Base-by-base conservation (phyloP, 1,140 invertebrate genomes). In the Probaryconus sp. region DNA sequence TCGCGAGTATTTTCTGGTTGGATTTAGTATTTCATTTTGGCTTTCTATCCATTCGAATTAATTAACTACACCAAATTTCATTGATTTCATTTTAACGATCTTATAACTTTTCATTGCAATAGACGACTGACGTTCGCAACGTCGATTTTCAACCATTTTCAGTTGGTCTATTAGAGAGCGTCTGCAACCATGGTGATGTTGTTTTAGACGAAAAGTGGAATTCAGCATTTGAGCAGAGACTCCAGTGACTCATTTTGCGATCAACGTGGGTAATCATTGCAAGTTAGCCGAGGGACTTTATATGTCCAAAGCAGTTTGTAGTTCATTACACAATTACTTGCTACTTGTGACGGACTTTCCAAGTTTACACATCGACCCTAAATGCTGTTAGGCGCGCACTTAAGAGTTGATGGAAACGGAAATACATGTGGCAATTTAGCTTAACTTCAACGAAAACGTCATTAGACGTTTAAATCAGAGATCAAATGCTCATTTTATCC, bases 321-420 rank as follows among this genome's bases (percentile, higher is more conserved):
- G 65, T 67, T 76, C 72, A 70, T 76, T 76, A 70, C 60, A 76
- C 72, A 70, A 76, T 76, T 70, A 70, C 65, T 56, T 61, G 60
- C 65, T 64, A 69, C 72, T 76, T 67, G 65, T 65, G 65, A 70
- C 65, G 55, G 72, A 76, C 65, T 76, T 70, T 65, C 58, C 48
- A 56, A 74, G 71, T 74, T 74, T 68, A 64, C 64, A 56, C 65
- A 67, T 65, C 61, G 55, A 55, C 48, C 70, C 63, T 55, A 73
- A 67, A 61, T 53, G 60, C 48, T 61, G 61, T 67, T 65, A 53
- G 55, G 14, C 31, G 63, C 28, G 48, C 61, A 56, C 51, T 73
- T 67, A 61, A 61, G 30, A 45, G 35, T 26, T 33, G 55, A 63
- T 63, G 45, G 56, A 70, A 61, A 70, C 56, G 42, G 42, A 70